Conservation (phyloP, 2,113 vertebrate genomes). For the Oplegnathus fasciatus region DNA sequence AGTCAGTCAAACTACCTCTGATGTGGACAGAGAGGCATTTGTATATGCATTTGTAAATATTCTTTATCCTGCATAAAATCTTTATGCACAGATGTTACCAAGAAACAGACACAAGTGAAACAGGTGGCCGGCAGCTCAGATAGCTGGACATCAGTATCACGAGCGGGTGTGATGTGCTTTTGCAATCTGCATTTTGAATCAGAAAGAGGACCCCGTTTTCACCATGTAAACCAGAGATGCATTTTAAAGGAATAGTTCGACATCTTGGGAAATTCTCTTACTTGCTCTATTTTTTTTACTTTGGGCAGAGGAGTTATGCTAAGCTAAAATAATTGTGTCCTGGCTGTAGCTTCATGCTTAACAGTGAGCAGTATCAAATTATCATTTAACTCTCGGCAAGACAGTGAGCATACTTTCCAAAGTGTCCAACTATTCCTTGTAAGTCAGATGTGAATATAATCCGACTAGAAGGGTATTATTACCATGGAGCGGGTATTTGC, state of each 20-base stretch:
- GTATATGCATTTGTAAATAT: background rate
- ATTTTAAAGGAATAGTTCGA: background rate
- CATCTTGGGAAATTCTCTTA: background rate
- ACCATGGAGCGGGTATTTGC: background rate
- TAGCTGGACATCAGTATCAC: background rate
- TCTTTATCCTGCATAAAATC: background rate
- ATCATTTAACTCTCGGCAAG: too few species aligned
- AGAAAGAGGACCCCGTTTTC: background rate
- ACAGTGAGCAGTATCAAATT: background rate
- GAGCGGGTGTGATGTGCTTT: background rate
- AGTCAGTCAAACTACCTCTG: slow-evolving; percentile 1
- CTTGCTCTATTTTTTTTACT: background rate
- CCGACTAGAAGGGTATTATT: slow-evolving; percentile 5
- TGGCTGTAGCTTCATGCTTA: background rate
- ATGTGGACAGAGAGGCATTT: background rate
- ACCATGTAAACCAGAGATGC: background rate
- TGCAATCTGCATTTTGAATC: background rate
- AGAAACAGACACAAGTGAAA: slow-evolving; percentile 14
- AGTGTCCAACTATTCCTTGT: background rate
- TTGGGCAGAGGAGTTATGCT: background rate
- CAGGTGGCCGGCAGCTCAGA: slow-evolving; percentile 37
- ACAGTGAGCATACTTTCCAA: background rate
- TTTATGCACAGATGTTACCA: slow-evolving; percentile 11
- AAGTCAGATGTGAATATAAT: background rate
- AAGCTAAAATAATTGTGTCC: background rate